phyloP scores from a whole-genome alignment of 2,113 vertebrate species.

The Glaucidium brasilianum region DNA sequence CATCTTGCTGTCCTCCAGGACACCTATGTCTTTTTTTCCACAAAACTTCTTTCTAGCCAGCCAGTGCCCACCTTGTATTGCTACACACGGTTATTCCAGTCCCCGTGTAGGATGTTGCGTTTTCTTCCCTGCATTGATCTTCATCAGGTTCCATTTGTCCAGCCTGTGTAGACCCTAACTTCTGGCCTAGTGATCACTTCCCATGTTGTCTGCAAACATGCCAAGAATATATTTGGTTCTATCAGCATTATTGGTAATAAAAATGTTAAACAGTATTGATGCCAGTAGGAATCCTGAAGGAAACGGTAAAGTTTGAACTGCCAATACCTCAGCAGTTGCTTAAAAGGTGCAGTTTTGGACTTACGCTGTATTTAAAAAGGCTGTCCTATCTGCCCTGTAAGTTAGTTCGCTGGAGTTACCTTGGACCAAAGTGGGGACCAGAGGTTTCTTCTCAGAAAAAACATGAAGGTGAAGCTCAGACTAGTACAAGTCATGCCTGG shows the following conservation, averaged over 20 bases:
- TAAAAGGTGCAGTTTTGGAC: neutral
- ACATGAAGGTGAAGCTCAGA: neutral
- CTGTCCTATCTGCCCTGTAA: neutral
- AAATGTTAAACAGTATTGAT: neutral
- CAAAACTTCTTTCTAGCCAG: neutral
- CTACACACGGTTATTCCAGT: neutral
- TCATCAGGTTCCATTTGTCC: neutral
- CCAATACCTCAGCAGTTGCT: neutral
- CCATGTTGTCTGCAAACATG: neutral
- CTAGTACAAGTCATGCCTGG: neutral
- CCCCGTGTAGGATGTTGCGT: rapidly evolving
- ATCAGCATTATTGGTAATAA: neutral
- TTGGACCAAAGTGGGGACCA: neutral
- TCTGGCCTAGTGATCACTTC: neutral
- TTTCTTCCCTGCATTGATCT: neutral
- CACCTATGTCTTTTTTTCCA: neutral
- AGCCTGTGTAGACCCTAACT: neutral
- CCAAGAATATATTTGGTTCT: neutral
- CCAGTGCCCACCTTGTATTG: neutral
- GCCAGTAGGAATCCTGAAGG: neutral
- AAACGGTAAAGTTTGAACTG: neutral
- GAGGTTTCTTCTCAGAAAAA: neutral
- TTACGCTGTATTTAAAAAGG: neutral
- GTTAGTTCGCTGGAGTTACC: neutral
- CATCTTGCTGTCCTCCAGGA: neutral